Percentiles rank a stretch among this genome's conserved stretches.
Conservation (phyloP, 1,140 invertebrate genomes). For the Bursaphelenchus mucronatus region DNA sequence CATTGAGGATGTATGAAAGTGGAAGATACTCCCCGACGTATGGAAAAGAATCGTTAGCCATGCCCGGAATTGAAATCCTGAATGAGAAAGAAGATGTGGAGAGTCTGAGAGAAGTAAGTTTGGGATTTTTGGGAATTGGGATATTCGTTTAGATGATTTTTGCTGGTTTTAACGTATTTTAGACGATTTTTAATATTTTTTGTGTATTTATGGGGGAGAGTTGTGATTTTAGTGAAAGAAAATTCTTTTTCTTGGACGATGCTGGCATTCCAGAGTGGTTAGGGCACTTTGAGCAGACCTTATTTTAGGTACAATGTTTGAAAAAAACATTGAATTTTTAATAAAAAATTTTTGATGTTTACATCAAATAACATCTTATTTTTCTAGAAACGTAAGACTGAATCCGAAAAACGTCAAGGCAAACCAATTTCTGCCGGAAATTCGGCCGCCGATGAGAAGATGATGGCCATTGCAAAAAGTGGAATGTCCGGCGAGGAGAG, state of each 20-base stretch:
- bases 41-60: conserved; percentile 69
- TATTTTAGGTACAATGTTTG: no score
- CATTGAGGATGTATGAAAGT: conserved; percentile 69
- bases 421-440: neutral
- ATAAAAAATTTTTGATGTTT: no score
- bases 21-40: conserved; percentile 80
- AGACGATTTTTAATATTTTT: no score
- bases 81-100: conserved; percentile 74
- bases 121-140: conserved; percentile 27
- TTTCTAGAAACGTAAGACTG: conserved; percentile 10
- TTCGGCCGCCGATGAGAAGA: conserved; percentile 29
- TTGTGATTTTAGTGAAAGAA: no score
- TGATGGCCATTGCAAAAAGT: conserved; percentile 48
- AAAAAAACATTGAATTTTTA: no score
- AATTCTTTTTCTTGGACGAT: no score
- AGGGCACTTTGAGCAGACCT: no score
- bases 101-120: no score
- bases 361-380: no score
- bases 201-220: no score
- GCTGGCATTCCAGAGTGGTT: no score
- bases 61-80: conserved; percentile 76
- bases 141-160: neutral
- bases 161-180: no score
- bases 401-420: neutral
- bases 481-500: conserved; percentile 72